Conservation (phyloP, 2,113 vertebrate species). For the Laticauda colubrina region DNA sequence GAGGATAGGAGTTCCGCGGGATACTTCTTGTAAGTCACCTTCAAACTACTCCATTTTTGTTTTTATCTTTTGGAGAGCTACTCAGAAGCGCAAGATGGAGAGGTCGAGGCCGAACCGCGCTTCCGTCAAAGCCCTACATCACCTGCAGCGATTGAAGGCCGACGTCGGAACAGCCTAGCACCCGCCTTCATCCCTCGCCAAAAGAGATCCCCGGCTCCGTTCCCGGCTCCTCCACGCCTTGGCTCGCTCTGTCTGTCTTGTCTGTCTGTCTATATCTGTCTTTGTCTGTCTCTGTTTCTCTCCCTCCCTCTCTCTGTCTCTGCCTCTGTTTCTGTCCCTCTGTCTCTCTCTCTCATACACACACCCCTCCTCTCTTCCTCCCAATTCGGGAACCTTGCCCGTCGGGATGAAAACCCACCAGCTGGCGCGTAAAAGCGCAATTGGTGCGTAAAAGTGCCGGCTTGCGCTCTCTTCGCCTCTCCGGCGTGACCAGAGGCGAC, state of each 20-base stretch:
- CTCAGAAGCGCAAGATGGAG: background rate
- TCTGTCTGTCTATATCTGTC: no score
- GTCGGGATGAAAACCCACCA: slow-evolving; percentile 1
- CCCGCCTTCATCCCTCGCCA: background rate
- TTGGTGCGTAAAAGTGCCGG: slow-evolving; percentile 3
- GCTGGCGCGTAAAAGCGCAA: slow-evolving; percentile 57
- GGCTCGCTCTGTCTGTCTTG: no score
- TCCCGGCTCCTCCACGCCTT: background rate
- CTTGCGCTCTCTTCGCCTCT: slow-evolving; percentile 25
- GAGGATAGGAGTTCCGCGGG: background rate
- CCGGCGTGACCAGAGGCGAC: slow-evolving; percentile 35
- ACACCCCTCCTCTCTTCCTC: background rate
- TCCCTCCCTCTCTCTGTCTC: no score
- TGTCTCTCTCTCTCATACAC: no score
- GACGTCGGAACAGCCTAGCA: background rate
- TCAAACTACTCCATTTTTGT: background rate
- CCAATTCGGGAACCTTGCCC: background rate
- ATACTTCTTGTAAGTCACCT: background rate
- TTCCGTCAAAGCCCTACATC: background rate
- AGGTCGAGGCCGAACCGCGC: background rate
- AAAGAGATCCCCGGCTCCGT: background rate
- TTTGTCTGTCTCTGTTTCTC: no score
- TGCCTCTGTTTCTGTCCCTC: background rate
- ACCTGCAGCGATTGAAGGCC: background rate
- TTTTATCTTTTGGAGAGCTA: background rate